Percentiles rank a stretch among this genome's conserved stretches.
Conservation (phyloP, 2,888 invertebrate genomes). For the Acrobasis consociella region DNA sequence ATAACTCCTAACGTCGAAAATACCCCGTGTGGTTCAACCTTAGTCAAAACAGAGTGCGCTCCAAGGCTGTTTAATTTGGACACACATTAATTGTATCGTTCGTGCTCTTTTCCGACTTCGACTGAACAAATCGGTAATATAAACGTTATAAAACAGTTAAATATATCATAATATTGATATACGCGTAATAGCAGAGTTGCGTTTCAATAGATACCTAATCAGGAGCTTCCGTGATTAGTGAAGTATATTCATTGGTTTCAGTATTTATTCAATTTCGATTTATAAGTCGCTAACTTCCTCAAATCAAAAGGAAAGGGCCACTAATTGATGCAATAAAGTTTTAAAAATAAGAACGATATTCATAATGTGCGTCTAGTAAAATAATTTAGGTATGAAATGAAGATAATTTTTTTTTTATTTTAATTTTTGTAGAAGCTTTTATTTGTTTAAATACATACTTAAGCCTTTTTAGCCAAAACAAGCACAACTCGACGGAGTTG, state of each 20-base stretch:
- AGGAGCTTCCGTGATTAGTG: background rate
- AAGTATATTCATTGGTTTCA: too few relatives aligned
- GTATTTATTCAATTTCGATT: background rate
- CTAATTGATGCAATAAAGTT: background rate
- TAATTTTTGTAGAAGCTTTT: too few relatives aligned
- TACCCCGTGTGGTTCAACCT: constrained; percentile 4
- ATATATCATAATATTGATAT: constrained; percentile 4
- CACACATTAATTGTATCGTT: constrained; percentile 46
- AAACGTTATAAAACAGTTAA: constrained; percentile 5
- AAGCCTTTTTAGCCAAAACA: too few relatives aligned
- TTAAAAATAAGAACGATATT: too few relatives aligned
- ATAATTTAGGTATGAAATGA: too few relatives aligned
- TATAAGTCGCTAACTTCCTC: background rate
- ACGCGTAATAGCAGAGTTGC: constrained; percentile 1
- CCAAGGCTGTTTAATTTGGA: constrained; percentile 70
- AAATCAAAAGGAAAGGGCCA: background rate
- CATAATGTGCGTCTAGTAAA: too few relatives aligned
- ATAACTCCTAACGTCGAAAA: constrained; percentile 5
- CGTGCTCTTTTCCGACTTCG: constrained; percentile 55
- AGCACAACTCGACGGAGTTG: too few relatives aligned
- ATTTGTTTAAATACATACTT: too few relatives aligned
- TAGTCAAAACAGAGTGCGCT: constrained; percentile 46
- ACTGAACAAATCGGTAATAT: constrained; percentile 31
- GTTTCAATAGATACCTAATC: constrained; percentile 6
- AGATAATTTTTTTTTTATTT: too few relatives aligned